Percentiles rank a stretch among this genome's conserved stretches.
Evolutionary conservation across 2,797 vertebrate genomes (phyloP).

Genomic region (Melopsittacus undulatus): DNA sequence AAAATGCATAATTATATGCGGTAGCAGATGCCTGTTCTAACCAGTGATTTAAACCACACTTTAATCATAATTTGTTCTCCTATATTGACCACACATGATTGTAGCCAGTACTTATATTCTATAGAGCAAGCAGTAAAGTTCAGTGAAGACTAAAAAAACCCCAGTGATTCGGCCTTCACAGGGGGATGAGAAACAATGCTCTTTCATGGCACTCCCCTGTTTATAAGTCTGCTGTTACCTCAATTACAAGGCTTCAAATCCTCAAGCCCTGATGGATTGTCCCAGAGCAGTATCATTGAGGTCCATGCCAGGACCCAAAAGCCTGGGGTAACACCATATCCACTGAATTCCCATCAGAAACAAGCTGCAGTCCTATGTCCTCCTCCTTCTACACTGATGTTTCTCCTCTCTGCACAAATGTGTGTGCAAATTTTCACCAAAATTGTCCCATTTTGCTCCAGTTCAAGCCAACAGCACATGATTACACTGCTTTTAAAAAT

Average conservation of each 20-base stretch:
- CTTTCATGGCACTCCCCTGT: not conserved
- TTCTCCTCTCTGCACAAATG: not conserved
- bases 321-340: accelerated
- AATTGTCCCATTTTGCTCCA: not conserved
- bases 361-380: not conserved
- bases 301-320: not conserved
- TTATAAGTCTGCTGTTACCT: not conserved
- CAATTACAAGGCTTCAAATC: not conserved
- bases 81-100: not conserved
- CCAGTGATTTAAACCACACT: not conserved
- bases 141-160: accelerated
- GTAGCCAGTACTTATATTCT: not conserved
- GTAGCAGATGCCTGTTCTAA: not conserved
- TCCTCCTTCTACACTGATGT: accelerated
- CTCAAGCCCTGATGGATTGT: not conserved
- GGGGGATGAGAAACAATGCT: not conserved
- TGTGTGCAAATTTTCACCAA: not conserved
- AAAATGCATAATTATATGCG: not conserved
- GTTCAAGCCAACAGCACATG: not conserved
- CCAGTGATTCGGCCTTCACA: accelerated
- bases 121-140: accelerated
- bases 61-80: not conserved
- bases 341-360: not conserved
- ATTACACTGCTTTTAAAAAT: not conserved
- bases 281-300: not conserved